phyloP scores from a whole-genome alignment of 2,888 invertebrate species.

The Linyphia triangularis region DNA sequence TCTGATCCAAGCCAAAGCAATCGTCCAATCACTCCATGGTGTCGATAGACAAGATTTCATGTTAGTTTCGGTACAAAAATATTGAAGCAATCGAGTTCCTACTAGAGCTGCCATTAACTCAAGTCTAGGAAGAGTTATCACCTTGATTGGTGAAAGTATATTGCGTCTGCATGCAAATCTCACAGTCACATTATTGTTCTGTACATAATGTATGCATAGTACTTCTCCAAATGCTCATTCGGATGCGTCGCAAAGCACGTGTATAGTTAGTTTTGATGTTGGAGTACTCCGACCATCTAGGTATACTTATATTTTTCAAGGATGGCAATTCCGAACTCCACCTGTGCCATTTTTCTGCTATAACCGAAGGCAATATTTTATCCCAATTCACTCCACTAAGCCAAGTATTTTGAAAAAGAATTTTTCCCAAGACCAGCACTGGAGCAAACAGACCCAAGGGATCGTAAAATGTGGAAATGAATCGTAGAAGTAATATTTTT shows the following conservation, averaged over 20 bases:
- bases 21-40: background rate
- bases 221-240: background rate
- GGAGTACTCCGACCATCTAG: too few relatives aligned
- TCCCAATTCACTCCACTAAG: conserved; percentile 12
- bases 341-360: background rate
- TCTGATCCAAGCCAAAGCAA: background rate
- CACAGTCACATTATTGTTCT: background rate
- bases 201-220: background rate
- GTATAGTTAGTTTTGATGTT: background rate
- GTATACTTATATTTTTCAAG: background rate
- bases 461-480: background rate
- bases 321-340: too few relatives aligned
- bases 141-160: background rate
- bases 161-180: background rate
- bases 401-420: background rate
- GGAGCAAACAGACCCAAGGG: background rate
- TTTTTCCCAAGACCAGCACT: background rate
- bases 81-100: background rate
- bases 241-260: background rate
- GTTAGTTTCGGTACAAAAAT: conserved; percentile 1
- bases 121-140: conserved; percentile 13
- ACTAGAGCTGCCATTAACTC: background rate
- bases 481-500: background rate
- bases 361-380: background rate
- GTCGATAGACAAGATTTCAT: background rate